Percentiles rank a stretch among this genome's conserved stretches.
These are phyloP conservation scores for Caenorhabditis tropicalis DNA, from an alignment of 1,140 invertebrate genomes.

Conservation along the genomic window DNA sequence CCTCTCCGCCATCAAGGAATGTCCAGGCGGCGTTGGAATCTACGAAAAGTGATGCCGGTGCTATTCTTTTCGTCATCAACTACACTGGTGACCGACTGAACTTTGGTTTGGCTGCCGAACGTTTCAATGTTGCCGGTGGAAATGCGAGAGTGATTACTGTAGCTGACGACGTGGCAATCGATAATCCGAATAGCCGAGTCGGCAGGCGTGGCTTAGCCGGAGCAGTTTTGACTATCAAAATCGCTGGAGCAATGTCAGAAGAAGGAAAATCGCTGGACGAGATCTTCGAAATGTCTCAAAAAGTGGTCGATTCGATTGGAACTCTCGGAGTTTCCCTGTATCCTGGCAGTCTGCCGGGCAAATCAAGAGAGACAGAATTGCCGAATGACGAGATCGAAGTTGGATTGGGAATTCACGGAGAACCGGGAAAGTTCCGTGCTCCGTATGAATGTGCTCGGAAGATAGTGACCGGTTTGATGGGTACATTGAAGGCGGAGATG, in stretches of 20 bases:
- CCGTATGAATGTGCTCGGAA: conserved; percentile 74
- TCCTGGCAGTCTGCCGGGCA: conserved; percentile 80
- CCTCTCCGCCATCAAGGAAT: conserved; percentile 79
- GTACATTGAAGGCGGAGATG: conserved; percentile 49
- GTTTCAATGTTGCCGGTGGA: conserved; percentile 76
- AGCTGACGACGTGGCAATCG: conserved; percentile 68
- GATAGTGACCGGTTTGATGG: conserved; percentile 59
- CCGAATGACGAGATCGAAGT: conserved; percentile 80
- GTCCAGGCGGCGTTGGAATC: conserved; percentile 78
- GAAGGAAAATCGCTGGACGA: conserved; percentile 76
- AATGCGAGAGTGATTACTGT: conserved; percentile 63
- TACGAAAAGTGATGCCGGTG: conserved; percentile 75
- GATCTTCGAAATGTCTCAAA: conserved; percentile 70
- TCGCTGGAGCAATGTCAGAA: conserved; percentile 80
- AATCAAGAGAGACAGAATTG: conserved; percentile 78
- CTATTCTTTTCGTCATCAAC: conserved; percentile 82
- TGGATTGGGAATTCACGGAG: conserved; percentile 85
- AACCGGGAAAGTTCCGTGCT: conserved; percentile 81
- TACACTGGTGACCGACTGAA: conserved; percentile 87
- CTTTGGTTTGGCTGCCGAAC: conserved; percentile 80
- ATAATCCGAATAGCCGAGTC: conserved; percentile 71
- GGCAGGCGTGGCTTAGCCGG: conserved; percentile 82
- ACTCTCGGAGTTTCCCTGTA: conserved; percentile 81
- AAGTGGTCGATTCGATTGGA: conserved; percentile 73
- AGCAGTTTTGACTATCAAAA: conserved; percentile 78